Percentiles rank a stretch among this genome's conserved stretches.
These are phyloP conservation scores for Thaleichthys pacificus DNA, from an alignment of 2,797 vertebrate genomes.

Conservation along the genomic window DNA sequence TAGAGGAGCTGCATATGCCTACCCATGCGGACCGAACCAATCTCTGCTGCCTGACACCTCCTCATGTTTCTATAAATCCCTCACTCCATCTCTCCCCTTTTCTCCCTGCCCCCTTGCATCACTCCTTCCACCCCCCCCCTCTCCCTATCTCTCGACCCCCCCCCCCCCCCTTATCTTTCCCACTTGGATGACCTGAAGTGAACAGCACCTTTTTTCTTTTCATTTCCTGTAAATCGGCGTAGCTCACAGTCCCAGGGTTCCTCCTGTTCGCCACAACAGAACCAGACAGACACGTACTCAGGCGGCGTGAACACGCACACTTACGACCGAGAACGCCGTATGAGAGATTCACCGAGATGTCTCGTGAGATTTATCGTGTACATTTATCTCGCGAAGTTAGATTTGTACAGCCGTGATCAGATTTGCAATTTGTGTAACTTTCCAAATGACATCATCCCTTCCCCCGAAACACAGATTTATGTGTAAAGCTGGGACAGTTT, in stretches of 20 bases:
- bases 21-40: constrained; percentile 64
- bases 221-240: no score
- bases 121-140: not conserved
- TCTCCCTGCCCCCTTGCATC: not conserved
- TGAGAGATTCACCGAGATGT: no score
- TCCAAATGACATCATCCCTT: constrained; percentile 48
- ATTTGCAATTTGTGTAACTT: constrained; percentile 46
- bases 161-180: not conserved
- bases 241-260: no score
- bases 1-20: constrained; percentile 41
- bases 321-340: no score
- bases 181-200: not conserved
- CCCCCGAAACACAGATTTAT: constrained; percentile 32
- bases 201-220: no score
- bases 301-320: no score
- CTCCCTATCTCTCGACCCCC: not conserved
- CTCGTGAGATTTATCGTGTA: no score
- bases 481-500: constrained; percentile 49
- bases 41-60: constrained; percentile 51
- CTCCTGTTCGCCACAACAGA: not conserved
- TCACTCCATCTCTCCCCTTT: not conserved
- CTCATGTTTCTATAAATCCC: constrained; percentile 56
- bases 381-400: no score
- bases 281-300: no score
- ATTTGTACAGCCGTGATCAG: constrained; percentile 54